Base-by-base conservation (phyloP, 23 tunicate genomes). In the Botrylloides violaceus region DNA sequence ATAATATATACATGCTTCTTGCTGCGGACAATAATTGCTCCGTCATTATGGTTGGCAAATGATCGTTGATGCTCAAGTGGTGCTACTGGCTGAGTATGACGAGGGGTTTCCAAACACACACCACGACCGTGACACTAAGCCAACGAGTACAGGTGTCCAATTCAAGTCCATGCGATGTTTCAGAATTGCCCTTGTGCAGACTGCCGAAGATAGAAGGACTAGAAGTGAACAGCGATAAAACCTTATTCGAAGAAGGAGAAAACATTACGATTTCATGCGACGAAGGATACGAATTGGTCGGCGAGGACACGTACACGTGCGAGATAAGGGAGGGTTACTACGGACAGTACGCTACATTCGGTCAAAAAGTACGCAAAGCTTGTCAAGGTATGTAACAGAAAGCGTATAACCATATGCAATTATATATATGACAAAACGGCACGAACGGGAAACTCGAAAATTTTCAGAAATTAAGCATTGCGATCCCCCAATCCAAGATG, bases 181-280 rank as follows among this genome's bases (percentile, higher is more conserved):
- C 33, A 63, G 70, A 63, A 31, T 19, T 33, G 4, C 70, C 70
- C 36, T 27, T 7, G 33, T 63, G 70, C 35, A 23, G 32, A 7
- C 35, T 29, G 12, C 70, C 70, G 7, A 63, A 27, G 3, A 22
- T 19, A 29, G 36, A 29, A 3, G 70, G 70, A 31, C 32, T 63
- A 3, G 9, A 25, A 3, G 70, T 63, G 20, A 9, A 4, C 32
- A 31, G 35, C 7, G 19, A 27, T 34, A 63, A 63, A 31, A 63
- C 33, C 35, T 63, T 63, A 19, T 63, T 27, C 35, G 70, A 63
- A 28, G 35, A 27, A 31, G 70, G 70, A 31, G 70, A 63, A 63
- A 63, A 31, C 29, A 63, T 63, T 9, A 3, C 35, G 34, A 28
- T 63, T 3, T 63, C 70, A 31, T 63, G 70, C 70, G 33, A 27